Percentiles rank a stretch among this genome's conserved stretches.
phyloP scores from a whole-genome alignment of 2,113 vertebrate genomes.

The Arothron firmamentum region DNA sequence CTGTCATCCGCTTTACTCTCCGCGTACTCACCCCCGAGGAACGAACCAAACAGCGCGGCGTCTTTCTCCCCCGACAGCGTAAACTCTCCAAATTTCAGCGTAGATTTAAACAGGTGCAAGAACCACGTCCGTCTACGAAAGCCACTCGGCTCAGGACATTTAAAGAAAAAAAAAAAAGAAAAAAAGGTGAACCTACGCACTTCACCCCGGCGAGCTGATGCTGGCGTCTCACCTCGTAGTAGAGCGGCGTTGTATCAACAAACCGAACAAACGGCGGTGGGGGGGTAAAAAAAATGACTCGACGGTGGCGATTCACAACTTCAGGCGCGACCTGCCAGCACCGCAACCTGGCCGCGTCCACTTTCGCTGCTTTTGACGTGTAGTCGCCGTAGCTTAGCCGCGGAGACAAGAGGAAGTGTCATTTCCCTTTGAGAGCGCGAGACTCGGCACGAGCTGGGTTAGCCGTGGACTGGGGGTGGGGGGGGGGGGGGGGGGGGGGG shows the following conservation, averaged over 20 bases:
- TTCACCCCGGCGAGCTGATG: conserved; percentile 36
- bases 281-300: no score
- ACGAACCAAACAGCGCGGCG: conserved; percentile 32
- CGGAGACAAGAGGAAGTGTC: conserved; percentile 58
- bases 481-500: neutral
- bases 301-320: conserved; percentile 16
- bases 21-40: conserved; percentile 45
- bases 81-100: conserved; percentile 18
- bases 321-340: conserved; percentile 4
- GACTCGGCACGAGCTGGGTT: conserved; percentile 20
- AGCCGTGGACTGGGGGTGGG: neutral
- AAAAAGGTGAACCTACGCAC: conserved; percentile 50
- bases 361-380: conserved; percentile 23
- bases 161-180: neutral
- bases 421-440: conserved; percentile 25
- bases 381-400: conserved; percentile 25
- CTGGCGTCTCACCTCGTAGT: conserved; percentile 15
- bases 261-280: conserved; percentile 29
- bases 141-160: conserved; percentile 3
- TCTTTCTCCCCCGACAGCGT: conserved; percentile 15
- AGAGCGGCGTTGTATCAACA: conserved; percentile 26
- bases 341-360: neutral
- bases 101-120: conserved; percentile 44
- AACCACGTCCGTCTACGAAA: conserved; percentile 18
- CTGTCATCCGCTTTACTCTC: conserved; percentile 40